A percentile compares a stretch with the other conserved stretches of the same genome.
Conservation (phyloP, 2,888 invertebrate genomes). For the Trissoscelio sp. region DNA sequence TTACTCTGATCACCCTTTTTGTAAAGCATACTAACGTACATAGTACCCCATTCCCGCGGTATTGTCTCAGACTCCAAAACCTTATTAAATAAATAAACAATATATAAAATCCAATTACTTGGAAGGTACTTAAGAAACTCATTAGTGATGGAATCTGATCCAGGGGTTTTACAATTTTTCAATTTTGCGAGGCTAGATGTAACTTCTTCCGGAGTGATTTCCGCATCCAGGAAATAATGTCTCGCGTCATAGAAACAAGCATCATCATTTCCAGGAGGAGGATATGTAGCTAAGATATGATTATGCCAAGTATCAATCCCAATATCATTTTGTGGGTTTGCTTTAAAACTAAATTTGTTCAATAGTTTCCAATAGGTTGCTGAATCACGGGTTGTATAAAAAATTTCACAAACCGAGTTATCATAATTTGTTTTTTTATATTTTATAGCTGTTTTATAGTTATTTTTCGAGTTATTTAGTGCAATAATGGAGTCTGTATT, state of each 20-base stretch:
- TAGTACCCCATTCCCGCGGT: too few species aligned
- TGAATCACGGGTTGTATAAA: neutral
- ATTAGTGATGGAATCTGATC: too few species aligned
- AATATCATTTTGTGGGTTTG: neutral
- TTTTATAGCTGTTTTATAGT: neutral
- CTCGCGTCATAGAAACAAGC: neutral
- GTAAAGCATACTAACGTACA: too few species aligned
- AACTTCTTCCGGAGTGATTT: neutral
- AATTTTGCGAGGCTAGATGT: too few species aligned
- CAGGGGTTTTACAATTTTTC: too few species aligned
- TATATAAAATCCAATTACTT: too few species aligned
- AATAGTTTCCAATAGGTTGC: neutral
- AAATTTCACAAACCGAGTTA: neutral
- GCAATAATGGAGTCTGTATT: neutral
- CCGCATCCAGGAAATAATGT: neutral
- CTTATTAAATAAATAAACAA: too few species aligned
- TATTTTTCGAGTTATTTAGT: neutral
- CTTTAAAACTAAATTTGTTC: neutral
- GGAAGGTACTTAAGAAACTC: too few species aligned
- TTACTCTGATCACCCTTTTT: too few species aligned
- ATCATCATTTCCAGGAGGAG: neutral
- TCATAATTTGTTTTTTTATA: neutral
- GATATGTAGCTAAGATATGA: neutral
- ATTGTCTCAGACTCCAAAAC: too few species aligned
- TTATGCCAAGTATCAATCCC: neutral